Evolutionary conservation across 2,113 vertebrate genomes (phyloP).

Genomic region (Aegotheles bennettii): DNA sequence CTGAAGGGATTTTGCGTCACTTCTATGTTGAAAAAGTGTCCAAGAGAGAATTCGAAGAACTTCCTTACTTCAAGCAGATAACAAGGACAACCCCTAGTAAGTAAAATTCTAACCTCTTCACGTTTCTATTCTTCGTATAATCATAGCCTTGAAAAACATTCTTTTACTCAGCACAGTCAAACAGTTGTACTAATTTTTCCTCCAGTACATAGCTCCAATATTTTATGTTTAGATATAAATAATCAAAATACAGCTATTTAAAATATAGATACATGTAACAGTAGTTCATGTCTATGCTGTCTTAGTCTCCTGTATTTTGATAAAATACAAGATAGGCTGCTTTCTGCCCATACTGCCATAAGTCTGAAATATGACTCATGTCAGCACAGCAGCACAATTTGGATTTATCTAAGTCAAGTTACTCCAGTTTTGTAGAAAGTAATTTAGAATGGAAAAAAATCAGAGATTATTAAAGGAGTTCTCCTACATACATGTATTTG

Average conservation of each 20-base stretch:
- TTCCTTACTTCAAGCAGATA: conserved; percentile 77
- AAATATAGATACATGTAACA: not conserved
- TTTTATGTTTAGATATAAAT: not conserved
- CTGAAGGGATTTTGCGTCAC: conserved; percentile 73
- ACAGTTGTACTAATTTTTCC: not conserved
- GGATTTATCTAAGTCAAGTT: not conserved
- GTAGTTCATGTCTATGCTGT: not conserved
- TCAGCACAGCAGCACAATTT: not conserved
- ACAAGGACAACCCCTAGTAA: conserved; percentile 81
- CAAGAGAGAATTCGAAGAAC: conserved; percentile 76
- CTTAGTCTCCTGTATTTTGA: not conserved
- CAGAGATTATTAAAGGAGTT: not conserved
- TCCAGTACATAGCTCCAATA: not conserved
- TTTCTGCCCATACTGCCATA: not conserved
- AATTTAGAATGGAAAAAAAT: not conserved
- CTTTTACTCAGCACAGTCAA: not conserved
- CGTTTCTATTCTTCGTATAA: not conserved
- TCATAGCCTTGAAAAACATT: not conserved
- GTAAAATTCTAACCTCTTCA: conserved; percentile 25
- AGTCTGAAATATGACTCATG: not conserved
- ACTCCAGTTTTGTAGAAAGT: not conserved
- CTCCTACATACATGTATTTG: not conserved
- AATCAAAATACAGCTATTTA: not conserved
- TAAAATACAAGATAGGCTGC: not conserved
- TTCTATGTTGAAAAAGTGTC: conserved; percentile 77